A percentile compares a stretch with the other conserved stretches of the same genome.
Conservation (phyloP, 2,113 vertebrate genomes). For the Strigops habroptila region DNA sequence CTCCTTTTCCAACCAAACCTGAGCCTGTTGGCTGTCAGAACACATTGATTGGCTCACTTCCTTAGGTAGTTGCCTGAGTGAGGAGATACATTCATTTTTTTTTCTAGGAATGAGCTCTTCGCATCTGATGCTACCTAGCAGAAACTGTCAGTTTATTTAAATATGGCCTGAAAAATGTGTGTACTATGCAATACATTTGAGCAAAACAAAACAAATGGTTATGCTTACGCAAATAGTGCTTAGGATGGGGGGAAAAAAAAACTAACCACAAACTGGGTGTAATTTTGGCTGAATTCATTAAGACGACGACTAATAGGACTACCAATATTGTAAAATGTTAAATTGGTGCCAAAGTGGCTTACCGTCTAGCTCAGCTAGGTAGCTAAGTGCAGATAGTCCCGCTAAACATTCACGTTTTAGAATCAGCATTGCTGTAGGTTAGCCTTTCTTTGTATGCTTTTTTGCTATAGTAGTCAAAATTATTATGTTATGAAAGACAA, state of each 20-base stretch:
- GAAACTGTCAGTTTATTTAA: background rate
- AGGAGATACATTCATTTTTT: background rate
- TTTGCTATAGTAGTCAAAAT: background rate
- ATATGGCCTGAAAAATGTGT: accelerated
- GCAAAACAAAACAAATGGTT: background rate
- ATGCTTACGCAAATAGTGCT: background rate
- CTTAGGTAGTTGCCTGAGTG: background rate
- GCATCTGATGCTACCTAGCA: background rate
- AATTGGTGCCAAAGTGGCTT: background rate
- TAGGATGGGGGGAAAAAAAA: background rate
- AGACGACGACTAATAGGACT: background rate
- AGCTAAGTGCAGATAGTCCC: background rate
- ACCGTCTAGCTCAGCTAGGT: background rate
- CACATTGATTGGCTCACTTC: background rate
- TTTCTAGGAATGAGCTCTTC: background rate
- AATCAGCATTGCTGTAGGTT: background rate
- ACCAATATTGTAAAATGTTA: background rate
- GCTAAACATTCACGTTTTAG: background rate
- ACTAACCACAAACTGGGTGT: accelerated
- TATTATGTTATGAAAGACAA: background rate
- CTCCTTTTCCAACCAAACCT: background rate
- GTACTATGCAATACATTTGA: accelerated
- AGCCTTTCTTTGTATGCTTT: background rate
- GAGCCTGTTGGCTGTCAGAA: background rate
- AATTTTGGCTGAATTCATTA: background rate